Evolutionary conservation across 2,888 invertebrate species (phyloP), one percentile per base, ranked within the genome.

Genomic region (Panopea generosa): DNA sequence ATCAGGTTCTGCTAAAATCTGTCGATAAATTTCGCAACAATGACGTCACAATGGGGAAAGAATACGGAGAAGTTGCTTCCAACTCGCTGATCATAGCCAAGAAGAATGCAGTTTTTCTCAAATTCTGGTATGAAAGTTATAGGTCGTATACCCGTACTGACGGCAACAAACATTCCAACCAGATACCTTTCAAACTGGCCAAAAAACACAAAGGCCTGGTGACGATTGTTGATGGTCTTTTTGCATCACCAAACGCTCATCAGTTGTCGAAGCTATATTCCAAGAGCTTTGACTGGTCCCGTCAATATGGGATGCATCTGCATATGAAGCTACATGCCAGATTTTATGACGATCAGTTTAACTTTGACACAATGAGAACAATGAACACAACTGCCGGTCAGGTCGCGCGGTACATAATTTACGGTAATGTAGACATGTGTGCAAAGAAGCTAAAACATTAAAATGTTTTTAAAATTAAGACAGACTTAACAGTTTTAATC

Each of bases 271-370:
- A 76, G 6, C 57, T 75, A 27, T 88, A 85, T 69, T 38, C 72
- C 1, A 77, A 72, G 1, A 75, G 75, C 22, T 74, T 81, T 24
- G 56, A 84, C 75, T 87, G 85, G 86, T 56, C 60, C 26, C 47
- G 83, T 11, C 85, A 87, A 67, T 87, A 88, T 63, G 89, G 89
- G 7, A 83, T 90, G 7, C 91, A 91, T 52, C 60, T 88, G 50
- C 71, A 81, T 52, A 9, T 59, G 6, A 73, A 77, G 26, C 62
- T 81, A 4, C 68, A 68, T 38, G 60, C 70, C 14, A 49, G 61
- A 14, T 74, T 74, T 26, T 81, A 63, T 40, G 45, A 24, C 16
- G 59, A 62, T 9, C 53, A 53, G 43, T 59, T 71, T 22, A 65
- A 52, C n/a, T 67, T 77, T 16, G 67, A 73, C 20, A 43, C 77